A percentile compares a stretch with the other conserved stretches of the same genome.
Conservation (phyloP, 2,797 vertebrate genomes). For the Coendou prehensilis region DNA sequence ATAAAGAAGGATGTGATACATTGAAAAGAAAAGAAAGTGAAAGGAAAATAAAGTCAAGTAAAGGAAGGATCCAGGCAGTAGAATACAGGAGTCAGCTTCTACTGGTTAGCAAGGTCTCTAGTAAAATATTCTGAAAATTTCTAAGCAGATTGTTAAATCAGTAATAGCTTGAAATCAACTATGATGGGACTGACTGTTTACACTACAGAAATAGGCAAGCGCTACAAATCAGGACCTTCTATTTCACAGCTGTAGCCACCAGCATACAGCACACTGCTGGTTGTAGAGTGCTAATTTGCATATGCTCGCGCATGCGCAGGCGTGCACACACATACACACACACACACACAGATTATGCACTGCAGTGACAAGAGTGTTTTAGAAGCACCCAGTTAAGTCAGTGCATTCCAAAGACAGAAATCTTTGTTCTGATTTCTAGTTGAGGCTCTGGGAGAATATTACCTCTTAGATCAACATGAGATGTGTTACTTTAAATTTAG, state of each 20-base stretch:
- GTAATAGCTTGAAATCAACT: background rate
- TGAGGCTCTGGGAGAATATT: background rate
- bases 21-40: slow-evolving; percentile 41
- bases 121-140: slow-evolving; percentile 27
- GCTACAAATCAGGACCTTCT: background rate
- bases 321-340: background rate
- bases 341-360: background rate
- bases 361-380: background rate
- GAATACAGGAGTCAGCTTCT: background rate
- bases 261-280: background rate
- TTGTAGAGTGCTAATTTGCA: background rate
- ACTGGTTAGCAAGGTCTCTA: background rate
- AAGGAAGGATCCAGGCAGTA: background rate
- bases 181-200: background rate
- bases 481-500: background rate
- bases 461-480: background rate
- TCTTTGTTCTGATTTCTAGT: slow-evolving; percentile 14
- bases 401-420: background rate
- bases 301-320: rapidly evolving
- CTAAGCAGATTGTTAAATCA: background rate
- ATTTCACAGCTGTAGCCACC: background rate
- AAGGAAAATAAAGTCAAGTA: background rate
- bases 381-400: background rate
- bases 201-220: background rate
- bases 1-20: background rate